Evolutionary conservation across 1,140 invertebrate species (phyloP).

Genomic region (Pseudomyrmex pallidus): DNA sequence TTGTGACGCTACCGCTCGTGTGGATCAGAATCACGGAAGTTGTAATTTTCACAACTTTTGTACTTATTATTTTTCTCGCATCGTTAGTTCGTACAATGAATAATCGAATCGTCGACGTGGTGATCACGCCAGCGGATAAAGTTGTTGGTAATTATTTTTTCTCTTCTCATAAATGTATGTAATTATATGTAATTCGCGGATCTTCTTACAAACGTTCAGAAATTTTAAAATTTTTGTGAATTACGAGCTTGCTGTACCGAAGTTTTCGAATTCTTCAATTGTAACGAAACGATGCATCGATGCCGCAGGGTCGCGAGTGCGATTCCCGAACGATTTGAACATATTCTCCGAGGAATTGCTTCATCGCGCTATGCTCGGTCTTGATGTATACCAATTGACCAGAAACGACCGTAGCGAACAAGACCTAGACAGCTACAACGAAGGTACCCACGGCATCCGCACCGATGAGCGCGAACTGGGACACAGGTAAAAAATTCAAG

Average conservation of each 20-base stretch:
- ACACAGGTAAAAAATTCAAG: constrained; percentile 86
- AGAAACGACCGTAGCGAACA: constrained; percentile 85
- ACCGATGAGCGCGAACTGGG: constrained; percentile 86
- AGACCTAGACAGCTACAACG: constrained; percentile 87
- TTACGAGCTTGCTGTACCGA: neutral
- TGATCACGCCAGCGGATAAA: constrained; percentile 23
- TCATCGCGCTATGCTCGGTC: constrained; percentile 58
- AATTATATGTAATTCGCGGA: neutral
- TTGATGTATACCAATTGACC: constrained; percentile 70
- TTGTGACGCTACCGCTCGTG: constrained; percentile 24
- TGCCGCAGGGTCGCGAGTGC: constrained; percentile 65
- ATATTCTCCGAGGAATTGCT: constrained; percentile 63
- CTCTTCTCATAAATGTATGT: neutral
- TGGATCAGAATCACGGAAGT: neutral
- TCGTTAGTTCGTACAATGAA: constrained; percentile 38
- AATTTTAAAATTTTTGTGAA: neutral
- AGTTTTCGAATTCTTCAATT: neutral
- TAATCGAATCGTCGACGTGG: constrained; percentile 6
- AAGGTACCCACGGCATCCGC: constrained; percentile 83
- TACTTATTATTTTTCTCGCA: neutral
- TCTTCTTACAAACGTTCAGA: neutral
- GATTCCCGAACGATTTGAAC: constrained; percentile 66
- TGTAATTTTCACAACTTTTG: neutral
- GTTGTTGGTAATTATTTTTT: constrained; percentile 57
- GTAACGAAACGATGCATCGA: constrained; percentile 20